Conservation (phyloP, 2,888 invertebrate genomes). For the Drosophila quinaria region DNA sequence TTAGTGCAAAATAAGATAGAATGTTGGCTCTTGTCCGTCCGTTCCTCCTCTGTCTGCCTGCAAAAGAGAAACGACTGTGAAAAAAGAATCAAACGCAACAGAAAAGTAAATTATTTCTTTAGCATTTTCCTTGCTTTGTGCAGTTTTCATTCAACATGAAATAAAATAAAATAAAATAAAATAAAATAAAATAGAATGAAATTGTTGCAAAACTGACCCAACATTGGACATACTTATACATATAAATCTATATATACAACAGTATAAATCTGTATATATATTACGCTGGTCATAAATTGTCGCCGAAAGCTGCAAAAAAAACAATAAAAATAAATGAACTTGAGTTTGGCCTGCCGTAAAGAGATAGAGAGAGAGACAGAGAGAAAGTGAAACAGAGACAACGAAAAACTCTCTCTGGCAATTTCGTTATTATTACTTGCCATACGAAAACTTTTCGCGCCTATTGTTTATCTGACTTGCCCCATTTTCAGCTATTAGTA, state of each 20-base stretch:
- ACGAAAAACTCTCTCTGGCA: conserved; percentile 32
- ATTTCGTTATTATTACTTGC: conserved; percentile 75
- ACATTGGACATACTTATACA: conserved; percentile 19
- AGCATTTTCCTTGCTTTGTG: conserved; percentile 37
- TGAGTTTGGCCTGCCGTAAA: conserved; percentile 43
- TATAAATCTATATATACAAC: conserved; percentile 19
- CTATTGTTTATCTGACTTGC: conserved; percentile 69
- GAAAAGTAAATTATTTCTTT: conserved; percentile 75
- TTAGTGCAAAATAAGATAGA: conserved; percentile 81
- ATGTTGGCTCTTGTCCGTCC: conserved; percentile 48
- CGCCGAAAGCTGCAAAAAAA: conserved; percentile 73
- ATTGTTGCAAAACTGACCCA: conserved; percentile 51
- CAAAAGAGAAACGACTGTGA: conserved; percentile 18
- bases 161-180: conserved; percentile 43
- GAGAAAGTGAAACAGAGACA: background rate
- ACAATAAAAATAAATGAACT: conserved; percentile 83
- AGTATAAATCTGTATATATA: conserved; percentile 22
- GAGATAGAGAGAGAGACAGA: background rate
- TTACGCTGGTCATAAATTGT: conserved; percentile 70
- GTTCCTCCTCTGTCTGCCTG: background rate
- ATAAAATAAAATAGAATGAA: conserved; percentile 55
- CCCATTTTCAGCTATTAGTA: conserved; percentile 67
- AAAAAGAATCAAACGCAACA: conserved; percentile 19
- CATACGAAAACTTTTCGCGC: conserved; percentile 56
- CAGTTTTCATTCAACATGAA: conserved; percentile 59